These are phyloP conservation scores for Simalia tracyae DNA, from an alignment of 2,797 vertebrate species.

Conservation along the genomic window DNA sequence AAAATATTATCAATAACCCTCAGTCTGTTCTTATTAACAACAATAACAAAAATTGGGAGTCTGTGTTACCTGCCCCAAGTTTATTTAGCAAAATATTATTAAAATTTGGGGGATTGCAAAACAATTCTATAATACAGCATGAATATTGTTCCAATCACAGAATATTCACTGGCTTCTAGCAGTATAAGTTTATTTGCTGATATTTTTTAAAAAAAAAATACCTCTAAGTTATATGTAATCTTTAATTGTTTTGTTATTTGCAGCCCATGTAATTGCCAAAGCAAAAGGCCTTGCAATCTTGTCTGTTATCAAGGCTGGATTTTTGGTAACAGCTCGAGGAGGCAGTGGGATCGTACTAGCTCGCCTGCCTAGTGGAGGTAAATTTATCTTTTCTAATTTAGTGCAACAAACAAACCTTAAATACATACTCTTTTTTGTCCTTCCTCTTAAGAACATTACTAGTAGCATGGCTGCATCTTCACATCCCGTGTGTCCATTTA, in stretches of 20 bases:
- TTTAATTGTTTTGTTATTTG: conserved; percentile 23
- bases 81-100: neutral
- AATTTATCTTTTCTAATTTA: conserved; percentile 59
- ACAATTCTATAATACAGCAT: neutral
- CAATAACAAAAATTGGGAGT: no score
- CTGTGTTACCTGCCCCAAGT: neutral
- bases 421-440: neutral
- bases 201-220: no score
- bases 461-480: neutral
- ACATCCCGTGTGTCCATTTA: neutral
- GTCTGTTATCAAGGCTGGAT: conserved; percentile 93
- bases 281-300: conserved; percentile 92
- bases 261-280: conserved; percentile 93
- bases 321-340: conserved; percentile 92
- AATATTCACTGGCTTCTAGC: neutral
- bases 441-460: conserved; percentile 6
- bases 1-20: no score
- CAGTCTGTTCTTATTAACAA: no score
- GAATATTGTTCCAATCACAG: neutral
- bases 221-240: neutral
- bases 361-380: conserved; percentile 86
- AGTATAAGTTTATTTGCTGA: neutral
- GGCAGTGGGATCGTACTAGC: conserved; percentile 94
- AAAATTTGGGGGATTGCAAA: neutral
- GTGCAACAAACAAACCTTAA: no score